A percentile compares a stretch with the other conserved stretches of the same genome.
phyloP scores from a whole-genome alignment of 2,888 invertebrate genomes.

The Oscheius myriophilus region DNA sequence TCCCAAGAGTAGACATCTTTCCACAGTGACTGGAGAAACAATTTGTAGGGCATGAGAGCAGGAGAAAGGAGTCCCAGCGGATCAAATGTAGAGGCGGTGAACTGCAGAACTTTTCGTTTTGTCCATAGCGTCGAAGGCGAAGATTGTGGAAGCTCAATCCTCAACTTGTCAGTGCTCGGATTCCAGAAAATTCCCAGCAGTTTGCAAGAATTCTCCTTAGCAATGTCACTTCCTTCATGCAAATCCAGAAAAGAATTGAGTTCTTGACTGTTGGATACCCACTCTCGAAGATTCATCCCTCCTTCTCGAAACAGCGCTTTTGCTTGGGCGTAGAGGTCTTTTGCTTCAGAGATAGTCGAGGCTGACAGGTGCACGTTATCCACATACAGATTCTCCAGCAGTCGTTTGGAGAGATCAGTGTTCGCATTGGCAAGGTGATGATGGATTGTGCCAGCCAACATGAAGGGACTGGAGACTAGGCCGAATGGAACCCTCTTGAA shows the following conservation, averaged over 20 bases:
- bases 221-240: no score
- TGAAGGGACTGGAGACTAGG: neutral
- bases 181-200: no score
- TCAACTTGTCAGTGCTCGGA: no score
- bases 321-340: neutral
- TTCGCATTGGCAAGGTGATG: neutral
- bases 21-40: neutral
- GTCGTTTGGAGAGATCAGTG: neutral
- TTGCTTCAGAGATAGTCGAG: neutral
- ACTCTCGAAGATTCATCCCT: neutral
- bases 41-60: neutral
- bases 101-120: neutral
- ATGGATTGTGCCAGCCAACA: neutral
- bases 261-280: no score
- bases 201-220: no score
- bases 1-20: neutral
- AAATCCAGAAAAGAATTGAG: no score
- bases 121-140: neutral
- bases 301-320: neutral
- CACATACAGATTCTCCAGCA: neutral
- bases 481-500: neutral
- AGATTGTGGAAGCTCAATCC: no score
- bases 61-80: conserved; percentile 1
- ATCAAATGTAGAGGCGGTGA: neutral
- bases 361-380: neutral